Evolutionary conservation across 2,797 vertebrate species (phyloP), one percentile per base, ranked within the genome.

Genomic region (Argentina silus): DNA sequence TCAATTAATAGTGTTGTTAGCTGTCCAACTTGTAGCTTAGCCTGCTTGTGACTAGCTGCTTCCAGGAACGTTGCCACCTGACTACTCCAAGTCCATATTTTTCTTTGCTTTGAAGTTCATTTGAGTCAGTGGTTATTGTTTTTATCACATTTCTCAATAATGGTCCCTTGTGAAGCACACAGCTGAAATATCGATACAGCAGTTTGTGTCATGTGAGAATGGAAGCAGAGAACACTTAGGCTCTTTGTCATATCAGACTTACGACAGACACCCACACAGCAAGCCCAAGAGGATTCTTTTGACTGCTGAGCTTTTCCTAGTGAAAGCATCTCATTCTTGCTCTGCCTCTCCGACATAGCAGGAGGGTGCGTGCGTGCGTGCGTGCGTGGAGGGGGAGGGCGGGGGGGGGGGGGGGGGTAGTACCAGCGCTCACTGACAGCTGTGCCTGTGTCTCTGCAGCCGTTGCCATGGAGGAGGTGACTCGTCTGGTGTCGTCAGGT

Each of bases 401-500:
- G 7, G 11, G 47, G 11, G 47, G 70, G 6, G 70, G n/a, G 47
- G 47, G 17, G n/a, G 8, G 45, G 6, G 12, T 59, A 21, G 36
- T 17, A 53, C 42, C 17, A 57, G 15, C 55, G 44, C 43, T 36
- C 11, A 56, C 60, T 84, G 67, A 86, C 75, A 81, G 68, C 70
- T 77, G 74, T 65, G 2, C 6, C 68, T 63, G 67, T 23, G 69
- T 70, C 61, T 72, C 57, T 60, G 57, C 57, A 78, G 93, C 90
- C 76, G 75, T 85, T 91, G 69, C 85, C 89, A 99, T 99, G 97
- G 96, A 98, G 86, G 98, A 99, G 82, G 84, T 91, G 73, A 86
- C 90, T 60, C 94, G 94, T 72, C 92, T 99, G 89, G 95, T 97
- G 78, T 98, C 98, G 0, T 93, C 97, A 0, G 98, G 97, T 75